Evolutionary conservation across 1,140 invertebrate genomes (phyloP).

Genomic region (Drosophila paulistorum): DNA sequence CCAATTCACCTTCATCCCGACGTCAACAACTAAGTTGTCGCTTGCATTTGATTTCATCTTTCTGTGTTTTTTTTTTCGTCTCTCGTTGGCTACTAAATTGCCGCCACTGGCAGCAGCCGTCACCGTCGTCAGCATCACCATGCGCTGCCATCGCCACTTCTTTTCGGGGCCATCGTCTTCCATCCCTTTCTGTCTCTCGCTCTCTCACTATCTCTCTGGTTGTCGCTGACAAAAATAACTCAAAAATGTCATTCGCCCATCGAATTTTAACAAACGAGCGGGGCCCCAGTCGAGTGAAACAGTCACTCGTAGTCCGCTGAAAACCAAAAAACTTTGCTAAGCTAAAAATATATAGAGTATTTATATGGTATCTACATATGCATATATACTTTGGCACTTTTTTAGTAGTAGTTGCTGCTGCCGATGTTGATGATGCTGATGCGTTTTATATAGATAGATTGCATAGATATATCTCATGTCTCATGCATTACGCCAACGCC

Average conservation of each 20-base stretch:
- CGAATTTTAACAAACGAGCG: slow-evolving; percentile 80
- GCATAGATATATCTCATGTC: slow-evolving; percentile 66
- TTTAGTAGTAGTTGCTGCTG: slow-evolving; percentile 36
- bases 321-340: slow-evolving; percentile 31
- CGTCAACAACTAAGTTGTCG: slow-evolving; percentile 74
- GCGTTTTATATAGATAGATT: slow-evolving; percentile 66
- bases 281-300: slow-evolving; percentile 21
- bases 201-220: background rate
- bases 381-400: slow-evolving; percentile 51
- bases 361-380: slow-evolving; percentile 10
- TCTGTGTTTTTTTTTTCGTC: slow-evolving; percentile 30
- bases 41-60: slow-evolving; percentile 69
- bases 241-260: slow-evolving; percentile 82
- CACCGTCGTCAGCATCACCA: background rate
- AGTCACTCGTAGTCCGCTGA: slow-evolving; percentile 4
- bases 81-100: slow-evolving; percentile 42
- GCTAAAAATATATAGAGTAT: slow-evolving; percentile 28
- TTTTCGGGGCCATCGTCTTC: slow-evolving; percentile 44
- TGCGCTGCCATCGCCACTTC: background rate
- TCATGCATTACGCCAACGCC: slow-evolving; percentile 73
- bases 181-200: background rate
- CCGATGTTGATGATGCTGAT: slow-evolving; percentile 39
- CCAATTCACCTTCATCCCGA: slow-evolving; percentile 20
- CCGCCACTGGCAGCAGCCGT: slow-evolving; percentile 10
- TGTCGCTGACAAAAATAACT: slow-evolving; percentile 77